Conservation (phyloP, 2,797 vertebrate species). For the Falco novaeseelandiae region DNA sequence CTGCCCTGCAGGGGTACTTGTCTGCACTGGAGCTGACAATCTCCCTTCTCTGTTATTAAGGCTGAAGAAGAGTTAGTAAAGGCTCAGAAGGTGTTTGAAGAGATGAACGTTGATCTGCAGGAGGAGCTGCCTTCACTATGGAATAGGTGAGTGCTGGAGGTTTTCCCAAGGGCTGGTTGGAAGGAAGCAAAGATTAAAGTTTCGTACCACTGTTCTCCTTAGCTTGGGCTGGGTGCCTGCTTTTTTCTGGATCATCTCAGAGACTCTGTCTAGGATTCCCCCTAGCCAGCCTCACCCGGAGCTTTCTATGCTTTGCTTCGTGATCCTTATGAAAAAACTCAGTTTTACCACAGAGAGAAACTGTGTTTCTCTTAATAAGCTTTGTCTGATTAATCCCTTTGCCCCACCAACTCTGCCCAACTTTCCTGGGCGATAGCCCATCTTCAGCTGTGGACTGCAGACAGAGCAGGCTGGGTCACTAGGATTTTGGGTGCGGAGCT, state of each 20-base stretch:
- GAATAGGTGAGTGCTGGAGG: conserved; percentile 85
- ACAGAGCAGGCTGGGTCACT: background rate
- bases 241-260: background rate
- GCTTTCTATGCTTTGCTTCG: background rate
- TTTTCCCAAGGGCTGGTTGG: background rate
- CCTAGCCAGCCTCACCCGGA: background rate
- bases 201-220: background rate
- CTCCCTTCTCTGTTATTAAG: conserved; percentile 73
- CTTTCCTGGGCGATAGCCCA: background rate
- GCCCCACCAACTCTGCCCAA: background rate
- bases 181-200: background rate
- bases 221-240: background rate
- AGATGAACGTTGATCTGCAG: conserved; percentile 96
- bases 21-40: conserved; percentile 9
- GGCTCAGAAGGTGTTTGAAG: conserved; percentile 98
- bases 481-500: background rate
- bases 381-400: background rate
- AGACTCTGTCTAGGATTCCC: background rate
- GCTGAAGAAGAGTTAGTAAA: conserved; percentile 96
- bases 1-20: background rate
- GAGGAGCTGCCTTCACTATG: conserved; percentile 97
- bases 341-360: background rate
- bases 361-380: background rate
- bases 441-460: background rate
- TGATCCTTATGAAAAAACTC: background rate